Percentiles rank a stretch among this genome's conserved stretches.
phyloP scores from a whole-genome alignment of 2,888 invertebrate genomes.

The Megamerina dolium region DNA sequence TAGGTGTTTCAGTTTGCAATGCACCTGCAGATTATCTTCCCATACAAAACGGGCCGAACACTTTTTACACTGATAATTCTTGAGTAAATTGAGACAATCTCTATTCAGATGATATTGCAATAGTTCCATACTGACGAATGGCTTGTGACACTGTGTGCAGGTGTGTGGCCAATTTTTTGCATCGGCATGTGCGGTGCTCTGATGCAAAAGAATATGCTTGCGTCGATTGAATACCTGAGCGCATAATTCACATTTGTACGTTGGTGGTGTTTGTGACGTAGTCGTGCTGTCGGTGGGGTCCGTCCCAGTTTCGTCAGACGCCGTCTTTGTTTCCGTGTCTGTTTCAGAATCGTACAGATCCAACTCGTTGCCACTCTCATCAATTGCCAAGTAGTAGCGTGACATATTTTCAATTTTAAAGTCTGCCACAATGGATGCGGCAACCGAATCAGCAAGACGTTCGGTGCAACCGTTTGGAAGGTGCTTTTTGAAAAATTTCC shows the following conservation, averaged over 20 bases:
- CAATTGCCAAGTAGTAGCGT: conserved; percentile 39
- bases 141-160: conserved; percentile 52
- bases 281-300: conserved; percentile 11
- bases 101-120: conserved; percentile 52
- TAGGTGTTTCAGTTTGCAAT: conserved; percentile 25
- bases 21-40: conserved; percentile 36
- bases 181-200: conserved; percentile 31
- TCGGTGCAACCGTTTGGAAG: conserved; percentile 16
- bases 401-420: conserved; percentile 29
- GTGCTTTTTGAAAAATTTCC: conserved; percentile 26
- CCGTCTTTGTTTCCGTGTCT: conserved; percentile 22
- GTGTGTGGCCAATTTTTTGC: conserved; percentile 45
- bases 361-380: conserved; percentile 39
- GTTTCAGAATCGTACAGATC: conserved; percentile 43
- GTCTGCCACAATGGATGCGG: conserved; percentile 24
- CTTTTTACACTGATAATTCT: conserved; percentile 29
- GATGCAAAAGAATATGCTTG: conserved; percentile 33
- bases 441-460: conserved; percentile 19
- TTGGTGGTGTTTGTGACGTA: not conserved
- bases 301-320: conserved; percentile 30
- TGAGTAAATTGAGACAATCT: conserved; percentile 34
- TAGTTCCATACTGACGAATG: conserved; percentile 52
- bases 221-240: conserved; percentile 23
- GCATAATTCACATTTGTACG: conserved; percentile 36
- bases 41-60: conserved; percentile 41